phyloP scores from a whole-genome alignment of 2,888 invertebrate species.

The Chrysolina oricalcia region DNA sequence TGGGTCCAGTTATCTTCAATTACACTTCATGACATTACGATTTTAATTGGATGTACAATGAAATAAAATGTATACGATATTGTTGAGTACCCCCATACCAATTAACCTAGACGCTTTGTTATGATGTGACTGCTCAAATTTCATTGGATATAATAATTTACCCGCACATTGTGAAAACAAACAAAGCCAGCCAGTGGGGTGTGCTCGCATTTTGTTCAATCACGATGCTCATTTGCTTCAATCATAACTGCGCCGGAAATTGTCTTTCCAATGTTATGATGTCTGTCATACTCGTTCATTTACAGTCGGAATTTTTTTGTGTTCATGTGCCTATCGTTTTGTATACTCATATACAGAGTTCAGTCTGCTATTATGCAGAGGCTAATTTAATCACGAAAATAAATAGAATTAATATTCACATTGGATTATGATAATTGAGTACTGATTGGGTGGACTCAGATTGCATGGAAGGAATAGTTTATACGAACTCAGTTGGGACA shows the following conservation, averaged over 20 bases:
- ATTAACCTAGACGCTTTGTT: slow-evolving; percentile 62
- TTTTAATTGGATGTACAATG: neutral
- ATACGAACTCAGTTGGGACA: too few relatives aligned
- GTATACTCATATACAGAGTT: neutral
- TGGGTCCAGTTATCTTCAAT: neutral
- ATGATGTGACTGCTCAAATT: slow-evolving; percentile 65
- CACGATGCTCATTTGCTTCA: slow-evolving; percentile 66
- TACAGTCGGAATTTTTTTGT: slow-evolving; percentile 54
- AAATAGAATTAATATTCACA: neutral
- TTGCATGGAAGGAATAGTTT: too few relatives aligned
- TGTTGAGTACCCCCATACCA: slow-evolving; percentile 57
- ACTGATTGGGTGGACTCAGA: too few relatives aligned
- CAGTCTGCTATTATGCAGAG: neutral
- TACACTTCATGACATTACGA: neutral
- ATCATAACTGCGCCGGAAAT: slow-evolving; percentile 68
- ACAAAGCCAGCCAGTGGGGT: slow-evolving; percentile 59
- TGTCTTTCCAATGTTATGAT: slow-evolving; percentile 65
- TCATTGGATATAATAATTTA: slow-evolving; percentile 67
- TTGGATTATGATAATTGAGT: neutral
- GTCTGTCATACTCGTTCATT: slow-evolving; percentile 61
- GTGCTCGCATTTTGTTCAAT: slow-evolving; percentile 59
- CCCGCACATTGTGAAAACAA: slow-evolving; percentile 67
- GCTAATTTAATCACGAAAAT: neutral
- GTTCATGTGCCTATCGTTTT: slow-evolving; percentile 36
- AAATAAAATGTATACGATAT: slow-evolving; percentile 40